A percentile compares a stretch with the other conserved stretches of the same genome.
These are phyloP conservation scores for Chlorops oryzae DNA, from an alignment of 1,140 invertebrate genomes.

Conservation along the genomic window DNA sequence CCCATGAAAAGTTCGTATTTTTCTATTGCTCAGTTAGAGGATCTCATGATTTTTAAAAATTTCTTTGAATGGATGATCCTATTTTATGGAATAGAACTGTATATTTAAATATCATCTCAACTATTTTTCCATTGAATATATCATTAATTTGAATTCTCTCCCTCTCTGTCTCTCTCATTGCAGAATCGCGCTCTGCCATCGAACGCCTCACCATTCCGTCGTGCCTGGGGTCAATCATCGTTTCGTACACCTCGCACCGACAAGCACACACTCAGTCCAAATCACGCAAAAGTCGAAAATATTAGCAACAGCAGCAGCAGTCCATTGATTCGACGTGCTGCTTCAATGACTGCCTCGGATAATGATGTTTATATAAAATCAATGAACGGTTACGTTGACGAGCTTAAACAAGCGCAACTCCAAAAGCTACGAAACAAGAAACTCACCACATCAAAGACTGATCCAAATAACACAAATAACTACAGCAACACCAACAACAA, in stretches of 20 bases:
- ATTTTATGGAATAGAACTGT: too few relatives aligned
- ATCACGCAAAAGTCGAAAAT: too few relatives aligned
- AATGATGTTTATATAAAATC: conserved; percentile 47
- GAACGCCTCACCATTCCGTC: conserved; percentile 54
- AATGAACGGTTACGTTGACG: conserved; percentile 23
- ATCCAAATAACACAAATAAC: too few relatives aligned
- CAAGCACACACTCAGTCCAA: conserved; percentile 17
- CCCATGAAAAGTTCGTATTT: too few relatives aligned
- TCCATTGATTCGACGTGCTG: conserved; percentile 35
- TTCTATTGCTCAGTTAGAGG: too few relatives aligned
- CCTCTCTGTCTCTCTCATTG: conserved; percentile 2
- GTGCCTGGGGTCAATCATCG: conserved; percentile 54
- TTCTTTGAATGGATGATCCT: too few relatives aligned
- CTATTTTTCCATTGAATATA: too few relatives aligned
- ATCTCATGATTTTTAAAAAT: too few relatives aligned
- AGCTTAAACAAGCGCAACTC: conserved; percentile 22
- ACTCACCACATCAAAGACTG: too few relatives aligned
- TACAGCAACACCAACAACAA: conserved; percentile 16
- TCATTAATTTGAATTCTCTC: too few relatives aligned
- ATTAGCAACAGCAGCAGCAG: conserved; percentile 15
- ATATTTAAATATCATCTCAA: too few relatives aligned
- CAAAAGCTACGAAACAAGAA: too few relatives aligned
- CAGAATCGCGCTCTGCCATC: conserved; percentile 46
- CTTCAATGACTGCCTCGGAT: conserved; percentile 45
- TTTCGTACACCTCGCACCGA: conserved; percentile 38